phyloP scores from a whole-genome alignment of 2,797 vertebrate genomes.

The Cichlasoma orientale region DNA sequence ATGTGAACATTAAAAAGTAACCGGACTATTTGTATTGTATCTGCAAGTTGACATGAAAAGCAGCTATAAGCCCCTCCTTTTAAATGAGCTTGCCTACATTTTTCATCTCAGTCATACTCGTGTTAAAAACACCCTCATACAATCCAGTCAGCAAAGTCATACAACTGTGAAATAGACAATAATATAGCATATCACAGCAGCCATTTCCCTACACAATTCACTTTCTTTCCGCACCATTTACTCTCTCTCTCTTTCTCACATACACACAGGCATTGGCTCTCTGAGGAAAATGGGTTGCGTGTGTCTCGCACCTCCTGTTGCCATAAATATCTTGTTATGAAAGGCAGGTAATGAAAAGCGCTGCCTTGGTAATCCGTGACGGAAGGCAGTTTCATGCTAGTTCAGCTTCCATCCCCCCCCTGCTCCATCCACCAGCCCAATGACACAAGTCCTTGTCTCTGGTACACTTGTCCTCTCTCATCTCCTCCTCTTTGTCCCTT shows the following conservation, averaged over 20 bases:
- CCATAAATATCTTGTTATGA: constrained; percentile 79
- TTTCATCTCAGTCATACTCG: constrained; percentile 24
- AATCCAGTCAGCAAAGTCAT: constrained; percentile 70
- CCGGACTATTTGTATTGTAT: background rate
- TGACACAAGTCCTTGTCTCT: constrained; percentile 30
- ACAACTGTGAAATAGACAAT: constrained; percentile 76
- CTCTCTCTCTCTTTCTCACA: constrained; percentile 17
- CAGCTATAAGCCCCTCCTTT: background rate
- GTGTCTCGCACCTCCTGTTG: constrained; percentile 66
- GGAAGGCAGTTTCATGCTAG: constrained; percentile 72
- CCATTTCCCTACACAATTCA: constrained; percentile 71
- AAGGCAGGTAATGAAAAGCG: constrained; percentile 78
- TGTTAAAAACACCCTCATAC: constrained; percentile 49
- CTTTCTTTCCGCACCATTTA: constrained; percentile 72
- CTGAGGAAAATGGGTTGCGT: constrained; percentile 68
- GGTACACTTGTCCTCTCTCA: constrained; percentile 32
- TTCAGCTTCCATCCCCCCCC: constrained; percentile 70
- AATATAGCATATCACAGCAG: constrained; percentile 67
- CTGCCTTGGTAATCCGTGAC: constrained; percentile 71
- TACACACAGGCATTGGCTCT: constrained; percentile 36
- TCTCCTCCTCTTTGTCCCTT: constrained; percentile 39
- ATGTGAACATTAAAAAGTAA: background rate
- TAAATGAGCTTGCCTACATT: constrained; percentile 15
- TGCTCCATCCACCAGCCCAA: constrained; percentile 21
- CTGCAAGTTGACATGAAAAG: constrained; percentile 16